Base-by-base conservation (phyloP, 2,888 invertebrate genomes). In the Pachydiplax longipennis region DNA sequence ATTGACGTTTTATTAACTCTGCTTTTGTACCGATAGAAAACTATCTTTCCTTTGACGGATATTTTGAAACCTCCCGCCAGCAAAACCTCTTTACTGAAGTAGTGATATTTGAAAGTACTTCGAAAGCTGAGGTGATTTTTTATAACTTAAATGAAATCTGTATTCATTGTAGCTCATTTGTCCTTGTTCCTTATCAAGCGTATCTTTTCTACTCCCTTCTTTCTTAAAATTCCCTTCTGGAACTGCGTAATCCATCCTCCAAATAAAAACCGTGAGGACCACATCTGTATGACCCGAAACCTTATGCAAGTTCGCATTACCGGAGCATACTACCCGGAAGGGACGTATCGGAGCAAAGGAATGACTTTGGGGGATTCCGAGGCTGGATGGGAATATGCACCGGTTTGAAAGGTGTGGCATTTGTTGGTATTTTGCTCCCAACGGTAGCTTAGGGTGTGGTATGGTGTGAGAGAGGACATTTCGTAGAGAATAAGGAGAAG, bases 261-360 rank as follows among this genome's bases (percentile, higher is more conserved):
- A n/a, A n/a, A 25, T 25, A 73, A 73, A 25, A 25, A 12, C 73
- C 10, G 3, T 37, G 82, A 18, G 87, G 37, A 61, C 61, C 87
- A 65, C 87, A 87, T 87, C 61, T 58, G 87, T 35, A 87, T 61
- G 87, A 87, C 87, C 37, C 87, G 61, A 37, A 61, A 37, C 61
- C 61, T 61, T 65, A 37, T 87, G 87, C 35, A 82, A 83, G 58
- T 53, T 44, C 83, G 58, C 58, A 58, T 61, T 48, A n/a, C 61
- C 87, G 65, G 37, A 87, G n/a, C 87, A 37, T 65, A 25, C 31
- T 73, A 15, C 73, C 31, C 25, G 22, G 44, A 81, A 18, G 81
- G 37, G 40, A 44, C 1, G 80, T 80, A 37, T 8, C 6, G 80
- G 80, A 37, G 81, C 4, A 81, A 44, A 3, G 1, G 53, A 13